Base-by-base conservation (phyloP, 2,113 vertebrate genomes). In the Sander lucioperca region DNA sequence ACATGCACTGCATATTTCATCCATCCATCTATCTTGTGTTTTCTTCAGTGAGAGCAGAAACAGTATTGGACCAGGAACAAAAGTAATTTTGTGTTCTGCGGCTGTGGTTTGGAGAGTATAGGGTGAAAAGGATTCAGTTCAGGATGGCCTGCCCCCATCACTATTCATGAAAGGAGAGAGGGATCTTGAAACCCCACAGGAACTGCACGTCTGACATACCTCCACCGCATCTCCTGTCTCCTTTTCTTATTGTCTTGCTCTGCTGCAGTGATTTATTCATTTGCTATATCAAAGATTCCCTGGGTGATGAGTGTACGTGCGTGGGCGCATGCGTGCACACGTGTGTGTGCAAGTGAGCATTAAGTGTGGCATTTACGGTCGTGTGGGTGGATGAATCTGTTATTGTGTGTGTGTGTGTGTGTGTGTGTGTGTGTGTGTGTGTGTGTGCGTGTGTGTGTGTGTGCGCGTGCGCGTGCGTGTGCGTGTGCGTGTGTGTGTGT, bases 191-290 rank as follows among this genome's bases (percentile, higher is more conserved):
- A 30, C 72, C 91, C 77, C 77, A 74, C 25, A 61, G 84, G 86
- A 92, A 33, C 79, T 68, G 83, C 79, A 85, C 64, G 27, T 89
- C 84, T 89, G 86, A 89, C 86, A 86, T 79, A 83, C 85, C 81
- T 86, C 87, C 82, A 70, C 50, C 56, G 2, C 65, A 59, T 86
- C 87, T 82, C 77, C 77, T 69, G 83, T 84, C 61, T 83, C 53
- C 59, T 74, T 76, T 86, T 92, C 82, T 89, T 67, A 79, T 85
- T 53, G 64, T 80, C 86, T 90, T 88, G 82, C 88, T 82, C 82
- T 86, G 79, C 75, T 77, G 77, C 78, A 75, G 79, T 89, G 84
- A 92, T 93, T 94, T 92, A 93, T 92, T 91, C 88, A 93, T 93
- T 92, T 86, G 84, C 85, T 84, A 47, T 88, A 93, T 94, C 85